phyloP scores from a whole-genome alignment of 2,113 vertebrate genomes.

The Calyptommatus sinebrachiatus region DNA sequence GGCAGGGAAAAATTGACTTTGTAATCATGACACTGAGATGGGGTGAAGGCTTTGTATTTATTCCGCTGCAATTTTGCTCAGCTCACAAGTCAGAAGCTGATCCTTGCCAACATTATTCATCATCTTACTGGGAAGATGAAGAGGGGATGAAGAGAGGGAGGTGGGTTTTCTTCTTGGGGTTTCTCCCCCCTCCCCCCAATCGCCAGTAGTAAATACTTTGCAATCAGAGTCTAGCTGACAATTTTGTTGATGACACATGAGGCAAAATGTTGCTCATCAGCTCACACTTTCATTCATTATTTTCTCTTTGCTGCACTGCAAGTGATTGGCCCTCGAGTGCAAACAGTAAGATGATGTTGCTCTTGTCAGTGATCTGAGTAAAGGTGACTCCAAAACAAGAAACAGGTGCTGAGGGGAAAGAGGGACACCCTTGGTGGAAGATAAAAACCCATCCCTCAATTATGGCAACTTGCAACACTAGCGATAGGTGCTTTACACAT shows the following conservation, averaged over 20 bases:
- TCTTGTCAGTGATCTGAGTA: not conserved
- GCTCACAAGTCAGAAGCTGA: conserved; percentile 32
- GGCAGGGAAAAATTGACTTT: conserved; percentile 29
- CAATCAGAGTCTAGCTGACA: conserved; percentile 26
- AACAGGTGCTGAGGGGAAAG: not conserved
- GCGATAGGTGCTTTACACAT: not conserved
- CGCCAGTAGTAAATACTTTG: conserved; percentile 6
- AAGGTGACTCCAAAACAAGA: conserved; percentile 4
- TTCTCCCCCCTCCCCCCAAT: not conserved
- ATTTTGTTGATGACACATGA: not conserved
- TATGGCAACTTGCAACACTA: not conserved
- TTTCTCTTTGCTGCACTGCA: not conserved
- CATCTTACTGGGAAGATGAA: conserved; percentile 23
- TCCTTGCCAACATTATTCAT: not conserved
- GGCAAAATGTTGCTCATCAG: conserved; percentile 17
- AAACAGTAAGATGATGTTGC: not conserved
- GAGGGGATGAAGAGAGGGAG: not conserved
- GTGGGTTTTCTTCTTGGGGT: not conserved
- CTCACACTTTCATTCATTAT: not conserved
- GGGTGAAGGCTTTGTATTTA: conserved; percentile 19
- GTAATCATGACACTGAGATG: not conserved
- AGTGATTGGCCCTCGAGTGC: conserved; percentile 30
- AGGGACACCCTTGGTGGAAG: not conserved
- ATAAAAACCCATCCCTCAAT: not conserved
- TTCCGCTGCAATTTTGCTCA: conserved; percentile 38